A percentile compares a stretch with the other conserved stretches of the same genome.
phyloP scores from a whole-genome alignment of 2,113 vertebrate genomes.

The Alosa alosa region DNA sequence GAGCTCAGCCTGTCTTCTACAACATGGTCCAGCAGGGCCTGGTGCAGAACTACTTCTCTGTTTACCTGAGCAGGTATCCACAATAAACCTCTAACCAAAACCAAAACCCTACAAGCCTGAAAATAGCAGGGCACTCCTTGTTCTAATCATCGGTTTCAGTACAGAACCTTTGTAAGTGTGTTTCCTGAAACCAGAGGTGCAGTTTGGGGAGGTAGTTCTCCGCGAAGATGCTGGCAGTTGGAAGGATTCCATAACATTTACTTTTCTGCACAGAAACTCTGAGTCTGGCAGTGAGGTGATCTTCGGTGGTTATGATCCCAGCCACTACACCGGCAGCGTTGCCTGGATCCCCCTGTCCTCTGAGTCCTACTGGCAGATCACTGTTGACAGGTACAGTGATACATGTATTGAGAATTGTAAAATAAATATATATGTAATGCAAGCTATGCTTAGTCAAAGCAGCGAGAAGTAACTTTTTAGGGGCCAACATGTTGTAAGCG shows the following conservation, averaged over 20 bases:
- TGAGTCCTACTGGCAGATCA: constrained; percentile 74
- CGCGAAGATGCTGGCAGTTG: too few species aligned
- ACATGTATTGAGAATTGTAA: neutral
- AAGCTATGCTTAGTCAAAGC: neutral
- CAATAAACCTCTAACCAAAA: neutral
- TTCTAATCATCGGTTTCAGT: neutral
- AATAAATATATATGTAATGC: neutral
- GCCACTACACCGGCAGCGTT: constrained; percentile 63
- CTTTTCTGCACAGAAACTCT: constrained; percentile 44
- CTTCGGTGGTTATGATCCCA: constrained; percentile 64
- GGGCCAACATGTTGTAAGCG: neutral
- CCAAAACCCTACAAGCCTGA: neutral
- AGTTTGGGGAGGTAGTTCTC: too few species aligned
- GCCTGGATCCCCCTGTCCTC: constrained; percentile 68
- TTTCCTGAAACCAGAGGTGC: neutral
- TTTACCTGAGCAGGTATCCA: constrained; percentile 56
- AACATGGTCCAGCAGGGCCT: constrained; percentile 58
- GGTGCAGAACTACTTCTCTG: constrained; percentile 53
- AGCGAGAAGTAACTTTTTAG: neutral
- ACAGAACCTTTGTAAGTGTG: neutral
- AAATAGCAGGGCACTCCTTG: neutral
- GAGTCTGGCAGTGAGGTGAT: constrained; percentile 62
- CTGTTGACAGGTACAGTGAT: constrained; percentile 66
- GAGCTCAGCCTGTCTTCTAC: constrained; percentile 57
- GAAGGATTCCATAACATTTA: neutral